A percentile compares a stretch with the other conserved stretches of the same genome.
Conservation (phyloP, 2,797 vertebrate genomes). For the Manis pentadactyla region DNA sequence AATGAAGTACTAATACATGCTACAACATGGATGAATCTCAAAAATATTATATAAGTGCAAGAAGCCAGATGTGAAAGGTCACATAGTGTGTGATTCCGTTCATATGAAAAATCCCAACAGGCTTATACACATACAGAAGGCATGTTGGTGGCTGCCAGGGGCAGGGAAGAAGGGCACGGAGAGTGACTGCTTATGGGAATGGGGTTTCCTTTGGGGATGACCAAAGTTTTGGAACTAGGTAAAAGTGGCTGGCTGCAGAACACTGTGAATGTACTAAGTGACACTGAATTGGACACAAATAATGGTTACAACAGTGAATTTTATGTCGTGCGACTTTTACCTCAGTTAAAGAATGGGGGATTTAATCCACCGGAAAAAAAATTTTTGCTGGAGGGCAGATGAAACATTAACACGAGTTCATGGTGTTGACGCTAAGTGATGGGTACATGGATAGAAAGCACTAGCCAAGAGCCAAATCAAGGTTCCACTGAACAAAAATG, state of each 20-base stretch:
- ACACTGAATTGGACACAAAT: neutral
- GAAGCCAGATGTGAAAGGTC: neutral
- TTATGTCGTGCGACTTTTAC: neutral
- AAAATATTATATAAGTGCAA: neutral
- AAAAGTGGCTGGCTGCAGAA: neutral
- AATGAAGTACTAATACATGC: neutral
- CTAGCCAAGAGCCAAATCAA: conserved; percentile 24
- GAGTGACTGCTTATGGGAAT: neutral
- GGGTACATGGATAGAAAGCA: neutral
- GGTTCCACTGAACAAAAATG: neutral
- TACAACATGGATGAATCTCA: neutral
- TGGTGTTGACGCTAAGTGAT: neutral
- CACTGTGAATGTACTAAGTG: neutral
- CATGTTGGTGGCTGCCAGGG: neutral
- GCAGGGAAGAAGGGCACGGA: neutral
- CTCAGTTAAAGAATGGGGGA: neutral
- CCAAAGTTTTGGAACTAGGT: neutral
- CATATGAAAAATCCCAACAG: neutral
- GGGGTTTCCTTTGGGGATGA: neutral
- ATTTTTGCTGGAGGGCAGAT: neutral
- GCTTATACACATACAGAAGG: neutral
- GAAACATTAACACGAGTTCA: neutral
- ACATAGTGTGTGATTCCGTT: neutral
- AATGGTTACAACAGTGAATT: neutral
- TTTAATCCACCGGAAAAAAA: neutral